These are phyloP conservation scores for Conus betulinus DNA, from an alignment of 1,140 invertebrate genomes.

Conservation along the genomic window DNA sequence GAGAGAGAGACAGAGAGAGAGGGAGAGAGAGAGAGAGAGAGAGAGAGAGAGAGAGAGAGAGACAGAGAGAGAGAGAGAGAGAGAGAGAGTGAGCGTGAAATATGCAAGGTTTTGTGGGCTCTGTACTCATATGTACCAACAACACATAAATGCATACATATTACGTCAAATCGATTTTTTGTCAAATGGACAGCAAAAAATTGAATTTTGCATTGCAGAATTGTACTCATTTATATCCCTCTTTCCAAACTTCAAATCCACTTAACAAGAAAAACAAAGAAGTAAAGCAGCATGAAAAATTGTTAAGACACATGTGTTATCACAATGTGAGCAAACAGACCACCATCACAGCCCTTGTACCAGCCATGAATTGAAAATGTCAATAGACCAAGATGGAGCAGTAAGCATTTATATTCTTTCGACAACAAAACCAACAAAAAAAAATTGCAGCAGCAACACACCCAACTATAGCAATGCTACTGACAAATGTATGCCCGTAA, in stretches of 20 bases:
- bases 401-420: neutral
- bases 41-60: neutral
- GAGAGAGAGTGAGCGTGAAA: neutral
- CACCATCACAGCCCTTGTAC: constrained; percentile 1
- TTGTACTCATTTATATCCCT: too few species aligned
- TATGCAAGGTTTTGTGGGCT: too few species aligned
- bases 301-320: neutral
- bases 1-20: neutral
- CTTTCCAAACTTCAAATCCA: neutral
- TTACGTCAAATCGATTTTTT: neutral
- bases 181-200: too few species aligned
- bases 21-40: neutral
- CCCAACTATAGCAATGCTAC: neutral
- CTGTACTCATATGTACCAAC: too few species aligned
- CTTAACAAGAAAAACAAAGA: neutral
- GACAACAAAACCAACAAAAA: neutral
- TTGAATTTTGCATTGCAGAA: neutral
- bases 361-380: neutral
- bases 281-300: neutral
- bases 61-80: neutral
- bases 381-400: neutral
- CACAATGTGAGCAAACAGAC: neutral
- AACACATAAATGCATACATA: neutral
- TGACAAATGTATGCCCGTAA: neutral
- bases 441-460: neutral